Conservation (phyloP, 2,797 vertebrate species). For the Ibycter americanus region DNA sequence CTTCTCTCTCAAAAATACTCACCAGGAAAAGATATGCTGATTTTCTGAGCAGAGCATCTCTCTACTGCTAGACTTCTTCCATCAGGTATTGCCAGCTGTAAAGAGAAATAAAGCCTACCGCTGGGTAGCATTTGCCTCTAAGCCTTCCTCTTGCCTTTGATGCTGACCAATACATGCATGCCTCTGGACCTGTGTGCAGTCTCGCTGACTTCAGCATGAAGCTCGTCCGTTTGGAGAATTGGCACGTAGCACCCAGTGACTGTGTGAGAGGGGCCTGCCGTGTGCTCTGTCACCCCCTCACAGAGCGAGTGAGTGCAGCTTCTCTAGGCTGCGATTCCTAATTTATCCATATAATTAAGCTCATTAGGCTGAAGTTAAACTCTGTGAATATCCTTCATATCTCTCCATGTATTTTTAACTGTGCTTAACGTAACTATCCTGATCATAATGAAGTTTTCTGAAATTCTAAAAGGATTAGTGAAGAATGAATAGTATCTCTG, state of each 20-base stretch:
- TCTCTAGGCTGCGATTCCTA: not conserved
- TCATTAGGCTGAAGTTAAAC: not conserved
- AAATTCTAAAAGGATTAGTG: not conserved
- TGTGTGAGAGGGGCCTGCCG: not conserved
- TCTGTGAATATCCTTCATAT: not conserved
- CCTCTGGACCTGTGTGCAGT: not conserved
- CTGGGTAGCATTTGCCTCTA: not conserved
- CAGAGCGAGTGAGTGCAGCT: rapidly evolving
- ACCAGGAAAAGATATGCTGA: not conserved
- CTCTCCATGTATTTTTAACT: not conserved
- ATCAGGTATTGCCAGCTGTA: not conserved
- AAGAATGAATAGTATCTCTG: not conserved
- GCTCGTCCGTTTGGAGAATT: not conserved
- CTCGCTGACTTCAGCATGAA: not conserved
- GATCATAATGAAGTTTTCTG: not conserved
- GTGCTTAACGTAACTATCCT: not conserved
- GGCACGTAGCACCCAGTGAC: not conserved
- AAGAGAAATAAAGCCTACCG: not conserved
- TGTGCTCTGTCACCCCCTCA: not conserved
- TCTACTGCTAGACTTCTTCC: not conserved
- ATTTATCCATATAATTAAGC: not conserved
- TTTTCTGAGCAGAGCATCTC: not conserved
- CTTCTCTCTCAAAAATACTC: not conserved
- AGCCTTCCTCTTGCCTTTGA: not conserved
- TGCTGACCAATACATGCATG: not conserved